Base-by-base conservation (phyloP, 2,113 vertebrate species). In the Gopherus evgoodei region DNA sequence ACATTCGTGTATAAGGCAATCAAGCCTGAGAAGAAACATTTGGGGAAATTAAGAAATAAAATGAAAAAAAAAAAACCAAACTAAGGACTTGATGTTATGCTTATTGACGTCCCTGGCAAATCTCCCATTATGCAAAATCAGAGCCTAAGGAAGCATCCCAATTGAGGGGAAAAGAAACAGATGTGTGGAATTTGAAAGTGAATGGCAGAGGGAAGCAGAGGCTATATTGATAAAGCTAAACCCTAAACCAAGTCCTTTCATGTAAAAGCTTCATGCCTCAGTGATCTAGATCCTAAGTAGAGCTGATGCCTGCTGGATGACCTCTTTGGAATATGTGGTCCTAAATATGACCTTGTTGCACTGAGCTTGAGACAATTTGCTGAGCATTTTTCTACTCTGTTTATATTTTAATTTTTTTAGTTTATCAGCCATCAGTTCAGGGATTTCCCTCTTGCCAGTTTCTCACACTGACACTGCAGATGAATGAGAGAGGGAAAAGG, bases 11-110 rank as follows among this genome's bases (percentile, higher is more conserved):
- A 81, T 83, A 65, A 75, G 53, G 85, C 22, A 95, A 88, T 0
- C 2, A 94, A 92, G 12, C 72, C 83, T 93, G 65, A 85, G 92
- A 95, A 95, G 72, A 90, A 95, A 90, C 53, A 79, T 87, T 85
- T 57, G 11, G 38, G 47, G 81, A 94, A 93, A 56, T 91, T 91
- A 65, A 6, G 65, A 82, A 93, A 90, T 8, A 81, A 3, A 72
- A 83, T 84, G 81, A 94, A 94, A 86, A 50, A 50, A 50, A 42
- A 42, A 42, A 42, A 96, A 8, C 47, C 47, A 59, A 47, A 49
- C 47, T 22, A 84, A 81, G 62, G 93, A 5, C 31, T 88, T 88
- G 85, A 96, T 95, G 50, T 89, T 90, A 65, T 6, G 31, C n/a
- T 85, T 65, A 75, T 3, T 88, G 62, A 95, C 93, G 81, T 88